These are phyloP conservation scores for Arctopsyche grandis DNA, from an alignment of 1,140 invertebrate species.

Conservation along the genomic window DNA sequence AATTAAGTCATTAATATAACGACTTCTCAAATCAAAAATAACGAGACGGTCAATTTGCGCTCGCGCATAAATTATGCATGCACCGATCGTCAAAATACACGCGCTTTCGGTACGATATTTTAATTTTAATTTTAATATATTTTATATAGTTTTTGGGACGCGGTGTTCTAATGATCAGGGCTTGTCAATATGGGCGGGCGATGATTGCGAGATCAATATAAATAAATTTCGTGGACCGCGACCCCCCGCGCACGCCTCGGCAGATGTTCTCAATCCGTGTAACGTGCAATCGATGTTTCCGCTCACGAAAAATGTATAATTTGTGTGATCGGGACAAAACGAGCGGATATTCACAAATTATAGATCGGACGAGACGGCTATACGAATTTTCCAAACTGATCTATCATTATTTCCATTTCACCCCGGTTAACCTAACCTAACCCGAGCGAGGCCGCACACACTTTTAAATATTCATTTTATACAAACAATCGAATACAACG, in stretches of 20 bases:
- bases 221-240: constrained; percentile 51
- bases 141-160: constrained; percentile 11
- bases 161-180: constrained; percentile 47
- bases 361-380: background rate
- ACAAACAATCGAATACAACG: too few species aligned
- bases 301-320: constrained; percentile 17
- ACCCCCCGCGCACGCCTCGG: constrained; percentile 50
- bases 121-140: background rate
- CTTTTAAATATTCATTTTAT: too few species aligned
- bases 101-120: too few species aligned
- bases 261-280: constrained; percentile 38
- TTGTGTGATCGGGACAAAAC: background rate
- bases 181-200: constrained; percentile 54
- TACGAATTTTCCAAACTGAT: background rate
- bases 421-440: too few species aligned
- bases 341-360: constrained; percentile 10
- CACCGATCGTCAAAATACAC: too few species aligned
- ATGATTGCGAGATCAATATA: constrained; percentile 55
- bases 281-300: constrained; percentile 28
- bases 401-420: background rate
- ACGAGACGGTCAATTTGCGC: too few species aligned
- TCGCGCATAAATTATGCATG: too few species aligned
- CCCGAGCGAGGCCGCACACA: too few species aligned
- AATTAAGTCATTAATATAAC: too few species aligned
- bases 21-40: too few species aligned